Conservation (phyloP, 92 coral and sea anemone genomes). For the Montipora capitata region DNA sequence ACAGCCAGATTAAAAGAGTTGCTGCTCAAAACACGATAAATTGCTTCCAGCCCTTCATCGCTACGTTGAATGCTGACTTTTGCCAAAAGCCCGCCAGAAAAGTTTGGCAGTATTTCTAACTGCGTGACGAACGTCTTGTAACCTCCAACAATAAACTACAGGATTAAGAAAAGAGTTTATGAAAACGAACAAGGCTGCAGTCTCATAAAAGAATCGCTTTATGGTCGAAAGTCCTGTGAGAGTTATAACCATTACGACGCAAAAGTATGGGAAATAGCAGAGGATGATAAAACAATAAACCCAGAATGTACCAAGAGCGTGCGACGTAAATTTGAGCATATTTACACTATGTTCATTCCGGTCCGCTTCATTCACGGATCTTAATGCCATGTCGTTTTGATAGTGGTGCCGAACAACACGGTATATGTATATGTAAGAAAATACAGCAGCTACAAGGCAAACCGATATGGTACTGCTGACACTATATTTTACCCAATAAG, state of each 20-base stretch:
- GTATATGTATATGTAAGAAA: conserved; percentile 29
- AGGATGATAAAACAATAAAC: conserved; percentile 36
- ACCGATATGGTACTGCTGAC: conserved; percentile 2
- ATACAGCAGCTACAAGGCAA: conserved; percentile 13
- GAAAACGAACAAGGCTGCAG: conserved; percentile 33
- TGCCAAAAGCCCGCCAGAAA: not conserved
- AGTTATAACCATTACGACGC: conserved; percentile 13
- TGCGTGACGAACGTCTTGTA: conserved; percentile 21
- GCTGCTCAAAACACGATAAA: not conserved
- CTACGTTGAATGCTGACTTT: not conserved
- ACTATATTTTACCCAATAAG: conserved; percentile 8
- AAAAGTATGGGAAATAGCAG: conserved; percentile 50
- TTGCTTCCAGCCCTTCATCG: not conserved
- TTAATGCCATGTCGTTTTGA: not conserved
- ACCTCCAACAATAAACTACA: conserved; percentile 45
- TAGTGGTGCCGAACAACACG: conserved; percentile 38
- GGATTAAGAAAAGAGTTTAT: conserved; percentile 48
- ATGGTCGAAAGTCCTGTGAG: not conserved
- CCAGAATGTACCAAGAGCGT: conserved; percentile 44
- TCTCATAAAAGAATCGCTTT: conserved; percentile 31
- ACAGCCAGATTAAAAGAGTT: not conserved
- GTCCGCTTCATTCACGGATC: conserved; percentile 18
- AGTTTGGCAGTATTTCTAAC: conserved; percentile 18
- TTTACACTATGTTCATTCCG: not conserved
- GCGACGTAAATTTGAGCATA: conserved; percentile 27